Evolutionary conservation across 2,888 invertebrate species (phyloP).

Genomic region (Altica lythri): DNA sequence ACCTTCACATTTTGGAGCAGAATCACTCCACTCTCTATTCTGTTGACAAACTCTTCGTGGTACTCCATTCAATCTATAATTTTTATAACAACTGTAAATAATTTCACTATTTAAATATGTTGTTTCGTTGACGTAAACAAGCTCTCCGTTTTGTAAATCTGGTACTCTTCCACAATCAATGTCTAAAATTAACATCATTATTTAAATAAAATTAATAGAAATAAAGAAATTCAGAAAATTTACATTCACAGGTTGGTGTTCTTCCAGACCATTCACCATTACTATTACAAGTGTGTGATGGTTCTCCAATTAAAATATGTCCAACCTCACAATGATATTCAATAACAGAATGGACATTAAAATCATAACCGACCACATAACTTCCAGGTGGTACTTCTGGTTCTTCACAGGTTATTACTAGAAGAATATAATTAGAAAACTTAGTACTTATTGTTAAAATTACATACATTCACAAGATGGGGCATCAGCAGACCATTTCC

Average conservation of each 20-base stretch:
- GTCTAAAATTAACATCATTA: constrained; percentile 68
- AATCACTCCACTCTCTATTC: constrained; percentile 81
- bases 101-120: constrained; percentile 83
- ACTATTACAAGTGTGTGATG: constrained; percentile 70
- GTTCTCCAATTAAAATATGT: constrained; percentile 75
- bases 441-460: neutral
- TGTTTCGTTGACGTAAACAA: constrained; percentile 75
- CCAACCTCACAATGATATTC: constrained; percentile 89
- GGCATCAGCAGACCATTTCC: constrained; percentile 84
- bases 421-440: constrained; percentile 35
- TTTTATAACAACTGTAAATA: constrained; percentile 77
- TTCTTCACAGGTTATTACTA: constrained; percentile 85
- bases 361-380: constrained; percentile 86
- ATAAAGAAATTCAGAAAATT: too few species aligned
- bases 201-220: neutral
- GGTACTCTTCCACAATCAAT: constrained; percentile 88
- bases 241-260: constrained; percentile 84
- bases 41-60: constrained; percentile 73
- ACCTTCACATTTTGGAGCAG: constrained; percentile 87
- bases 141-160: constrained; percentile 76
- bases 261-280: constrained; percentile 85
- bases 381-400: constrained; percentile 85
- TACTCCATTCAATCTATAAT: constrained; percentile 79
- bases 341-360: constrained; percentile 85
- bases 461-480: constrained; percentile 83